Base-by-base conservation (phyloP, 2,797 vertebrate genomes). In the Hypotaenidia philippensis region DNA sequence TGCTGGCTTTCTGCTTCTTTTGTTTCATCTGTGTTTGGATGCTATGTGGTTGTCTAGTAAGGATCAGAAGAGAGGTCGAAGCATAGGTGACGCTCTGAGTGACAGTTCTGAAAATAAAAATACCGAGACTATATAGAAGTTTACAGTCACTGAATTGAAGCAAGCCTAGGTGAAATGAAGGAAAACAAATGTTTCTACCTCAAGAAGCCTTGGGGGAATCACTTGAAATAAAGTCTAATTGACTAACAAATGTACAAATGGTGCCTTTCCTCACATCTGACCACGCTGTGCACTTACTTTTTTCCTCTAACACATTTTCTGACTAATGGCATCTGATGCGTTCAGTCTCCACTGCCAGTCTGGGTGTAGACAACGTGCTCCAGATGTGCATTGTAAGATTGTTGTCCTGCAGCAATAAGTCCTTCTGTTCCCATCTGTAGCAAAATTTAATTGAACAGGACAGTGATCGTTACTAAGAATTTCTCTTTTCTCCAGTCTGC, bases 191-290 rank as follows among this genome's bases (percentile, higher is more conserved):
- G 81, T 65, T 97, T 38, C 55, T 90, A 95, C 80, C 83, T 93
- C 91, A 41, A 64, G 75, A 82, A 95, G 57, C 78, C 91, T 94
- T 78, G 71, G 45, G 86, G 87, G 69, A 87, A 76, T 82, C n/a
- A 22, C 83, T 85, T 87, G 82, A 96, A 90, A 96, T 96, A 95
- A 96, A 94, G 63, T 94, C 79, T 92, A 96, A 96, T 92, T 91
- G 89, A 92, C 75, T 96, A 94, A 94, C 88, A 95, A 96, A 96
- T 96, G 72, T 95, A 95, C 97, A 95, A 96, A 97, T 96, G 93
- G 88, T 89, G 90, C 75, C 91, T 96, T 90, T 71, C 80, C 83
- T 93, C 89, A 57, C 93, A 69, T 95, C 63, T 91, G 81, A 85
- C 81, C 68, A 40, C 82, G 38, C 23, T 94, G 85, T 61, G 79